Base-by-base conservation (phyloP, 2,888 invertebrate species). In the Hydrotaea cyrtoneurina region DNA sequence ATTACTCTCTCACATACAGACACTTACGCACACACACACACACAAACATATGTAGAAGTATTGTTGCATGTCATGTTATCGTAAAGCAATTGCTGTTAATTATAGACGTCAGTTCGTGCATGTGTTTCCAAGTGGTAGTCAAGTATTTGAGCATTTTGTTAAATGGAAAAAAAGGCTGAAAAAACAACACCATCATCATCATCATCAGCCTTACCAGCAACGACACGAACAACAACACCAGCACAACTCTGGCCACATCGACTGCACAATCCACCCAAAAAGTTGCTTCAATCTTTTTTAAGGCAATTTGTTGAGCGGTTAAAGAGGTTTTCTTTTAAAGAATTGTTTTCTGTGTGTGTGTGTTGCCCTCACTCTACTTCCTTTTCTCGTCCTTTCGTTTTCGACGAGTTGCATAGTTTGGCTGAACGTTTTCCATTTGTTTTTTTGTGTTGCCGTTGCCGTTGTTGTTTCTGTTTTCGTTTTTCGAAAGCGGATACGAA, bases 51-150 rank as follows among this genome's bases (percentile, higher is more conserved):
- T 46, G 26, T 46, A 26, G 15, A 53, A 57, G 79, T 72, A 74
- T 79, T 85, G 85, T 85, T 85, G 85, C 85, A 85, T 85, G 85
- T 80, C 85, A 85, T 85, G 79, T 85, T 85, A 85, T 85, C 85
- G 82, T 86, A 85, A 85, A 85, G 86, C 85, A 86, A 86, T 86
- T 85, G 81, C 79, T 85, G 86, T 86, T 86, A 86, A 86, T 86
- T 86, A 86, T 86, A 85, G 85, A 83, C 86, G 82, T 85, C 83
- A 85, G 85, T 78, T 86, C 85, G 85, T 85, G 85, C 86, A 85
- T 81, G 85, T 85, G 75, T 72, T 82, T 78, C 55, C 79, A 83
- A 86, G 79, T 86, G 83, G 81, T 71, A 81, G 86, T 81, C 83
- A 86, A 82, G 85, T 80, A 85, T 82, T 85, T 82, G 82, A 82